These are phyloP conservation scores for Cotesia typhae DNA, from an alignment of 1,140 invertebrate genomes.

Conservation along the genomic window DNA sequence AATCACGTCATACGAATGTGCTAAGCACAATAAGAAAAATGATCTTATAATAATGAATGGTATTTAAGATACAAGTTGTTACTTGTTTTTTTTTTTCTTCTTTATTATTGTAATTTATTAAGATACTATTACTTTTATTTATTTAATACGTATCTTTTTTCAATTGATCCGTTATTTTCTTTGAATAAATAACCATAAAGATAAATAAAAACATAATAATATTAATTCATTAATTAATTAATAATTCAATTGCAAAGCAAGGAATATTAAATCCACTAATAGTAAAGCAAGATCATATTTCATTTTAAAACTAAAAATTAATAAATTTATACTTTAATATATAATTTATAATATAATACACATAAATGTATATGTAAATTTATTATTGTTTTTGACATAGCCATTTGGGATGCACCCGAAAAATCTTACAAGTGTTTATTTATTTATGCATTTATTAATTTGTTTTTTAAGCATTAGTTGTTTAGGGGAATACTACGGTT, in stretches of 20 bases:
- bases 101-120: no score
- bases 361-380: constrained; percentile 9
- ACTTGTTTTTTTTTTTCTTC: neutral
- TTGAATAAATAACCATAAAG: no score
- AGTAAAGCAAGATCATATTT: no score
- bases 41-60: constrained; percentile 4
- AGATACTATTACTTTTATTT: no score
- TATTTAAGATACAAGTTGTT: neutral
- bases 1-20: neutral
- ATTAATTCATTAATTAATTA: neutral
- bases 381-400: constrained; percentile 4
- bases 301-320: neutral
- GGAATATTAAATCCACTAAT: neutral
- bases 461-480: neutral
- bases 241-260: constrained; percentile 20
- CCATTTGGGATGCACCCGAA: neutral
- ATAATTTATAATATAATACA: constrained; percentile 14
- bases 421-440: constrained; percentile 11
- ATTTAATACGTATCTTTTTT: no score
- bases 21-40: neutral
- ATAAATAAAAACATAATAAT: neutral
- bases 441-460: neutral
- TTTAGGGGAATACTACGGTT: neutral
- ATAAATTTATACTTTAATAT: constrained; percentile 3
- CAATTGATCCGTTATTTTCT: no score